These are phyloP conservation scores for Cassiopea andromeda DNA, from an alignment of 30 jellyfish, hydroid and myxozoan species.

Conservation along the genomic window DNA sequence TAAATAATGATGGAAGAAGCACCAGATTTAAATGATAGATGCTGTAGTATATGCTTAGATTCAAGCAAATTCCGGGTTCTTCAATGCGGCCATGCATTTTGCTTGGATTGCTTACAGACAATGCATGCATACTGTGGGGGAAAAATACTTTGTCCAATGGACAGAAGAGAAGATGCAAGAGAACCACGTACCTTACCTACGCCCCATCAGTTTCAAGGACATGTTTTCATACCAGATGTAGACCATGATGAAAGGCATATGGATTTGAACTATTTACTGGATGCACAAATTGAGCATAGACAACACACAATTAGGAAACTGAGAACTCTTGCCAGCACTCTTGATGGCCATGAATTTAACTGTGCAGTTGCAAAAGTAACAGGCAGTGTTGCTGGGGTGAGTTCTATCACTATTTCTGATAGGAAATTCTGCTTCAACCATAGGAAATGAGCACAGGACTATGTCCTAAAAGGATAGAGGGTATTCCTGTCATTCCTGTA, in stretches of 20 bases:
- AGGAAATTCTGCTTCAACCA: too few relatives aligned
- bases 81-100: slow-evolving; percentile 60
- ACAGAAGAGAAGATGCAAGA: slow-evolving; percentile 8
- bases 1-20: neutral
- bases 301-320: slow-evolving; percentile 2
- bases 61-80: slow-evolving; percentile 40
- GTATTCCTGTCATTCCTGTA: too few relatives aligned
- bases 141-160: slow-evolving; percentile 41
- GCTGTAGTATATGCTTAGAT: slow-evolving; percentile 21
- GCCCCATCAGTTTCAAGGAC: slow-evolving; percentile 55
- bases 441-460: too few relatives aligned
- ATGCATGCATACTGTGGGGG: neutral
- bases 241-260: slow-evolving; percentile 5
- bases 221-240: neutral
- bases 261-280: slow-evolving; percentile 11
- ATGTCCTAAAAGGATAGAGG: too few relatives aligned
- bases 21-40: slow-evolving; percentile 8
- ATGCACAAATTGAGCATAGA: slow-evolving; percentile 24
- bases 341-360: slow-evolving; percentile 18
- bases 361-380: slow-evolving; percentile 58
- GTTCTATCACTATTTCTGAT: neutral
- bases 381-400: slow-evolving; percentile 56
- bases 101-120: slow-evolving; percentile 20
- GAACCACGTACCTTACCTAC: slow-evolving; percentile 41
- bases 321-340: slow-evolving; percentile 28